Base-by-base conservation (phyloP, 2,888 invertebrate species). In the Oxyscelio sp. region DNA sequence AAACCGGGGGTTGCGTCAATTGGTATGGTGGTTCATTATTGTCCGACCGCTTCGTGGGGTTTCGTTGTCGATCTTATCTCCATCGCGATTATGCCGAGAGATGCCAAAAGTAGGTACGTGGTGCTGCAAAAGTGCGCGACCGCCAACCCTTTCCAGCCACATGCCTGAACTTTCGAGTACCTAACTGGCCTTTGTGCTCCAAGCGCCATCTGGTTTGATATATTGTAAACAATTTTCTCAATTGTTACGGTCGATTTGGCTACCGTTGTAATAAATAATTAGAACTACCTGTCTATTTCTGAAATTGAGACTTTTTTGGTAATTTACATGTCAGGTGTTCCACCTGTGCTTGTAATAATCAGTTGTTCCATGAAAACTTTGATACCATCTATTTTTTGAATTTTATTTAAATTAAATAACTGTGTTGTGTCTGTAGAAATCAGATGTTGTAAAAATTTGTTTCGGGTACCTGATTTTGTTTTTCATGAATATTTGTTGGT, bases 51-150 rank as follows among this genome's bases (percentile, higher is more conserved):
- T 48, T 50, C 56, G 71, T 68, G 74, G 83, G 83, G 63, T 65
- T 43, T 31, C 31, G 50, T 31, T 56, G 19, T 19, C n/a, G 66
- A 85, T 85, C 70, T 82, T 85, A 85, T 85, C 85, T 68, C 50
- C 45, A 85, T 82, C 85, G 78, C 50, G 78, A 82, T 81, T 68
- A 54, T 66, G 22, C 70, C 31, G 45, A 24, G 68, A 61, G 74
- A 75, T 71, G 58, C 45, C 31, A 31, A 52, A 65, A 63, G 52
- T 52, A 24, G 3, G 50, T 38, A 40, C 66, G 15, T 38, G 34
- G 34, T 15, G 31, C 52, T 19, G 22, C 66, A 65, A 65, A 21
- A 43, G 21, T 48, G 21, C 48, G 19, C n/a, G 24, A 31, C 63
- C 17, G 4, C 17, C n/a, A 24, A 79, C 61, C 70, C 70, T 54